A percentile compares a stretch with the other conserved stretches of the same genome.
Conservation (phyloP, 1,140 invertebrate genomes). For the Oryzaephilus surinamensis region DNA sequence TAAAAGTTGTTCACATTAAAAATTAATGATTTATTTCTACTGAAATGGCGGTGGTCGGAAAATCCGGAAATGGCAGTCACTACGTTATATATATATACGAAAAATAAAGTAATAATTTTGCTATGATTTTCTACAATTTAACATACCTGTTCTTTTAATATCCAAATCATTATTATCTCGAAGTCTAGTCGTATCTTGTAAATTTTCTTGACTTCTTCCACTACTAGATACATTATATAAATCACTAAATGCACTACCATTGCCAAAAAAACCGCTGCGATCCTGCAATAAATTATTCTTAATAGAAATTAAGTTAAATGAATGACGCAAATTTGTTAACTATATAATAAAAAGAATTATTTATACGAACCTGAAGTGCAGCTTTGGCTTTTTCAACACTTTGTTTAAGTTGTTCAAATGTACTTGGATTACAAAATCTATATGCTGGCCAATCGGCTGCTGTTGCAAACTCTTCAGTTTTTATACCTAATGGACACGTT, state of each 20-base stretch:
- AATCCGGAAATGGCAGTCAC: no score
- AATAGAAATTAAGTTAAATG: not conserved
- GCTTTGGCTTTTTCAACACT: constrained; percentile 82
- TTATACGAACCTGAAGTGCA: constrained; percentile 48
- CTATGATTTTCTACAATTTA: no score
- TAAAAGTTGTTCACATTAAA: no score
- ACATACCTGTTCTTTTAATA: constrained; percentile 27
- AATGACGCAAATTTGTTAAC: not conserved
- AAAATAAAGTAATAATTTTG: no score
- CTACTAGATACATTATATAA: constrained; percentile 42
- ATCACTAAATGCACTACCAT: constrained; percentile 47
- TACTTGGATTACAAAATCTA: constrained; percentile 60
- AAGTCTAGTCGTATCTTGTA: constrained; percentile 22
- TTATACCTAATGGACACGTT: constrained; percentile 34
- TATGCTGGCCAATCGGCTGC: constrained; percentile 60
- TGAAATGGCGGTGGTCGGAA: no score
- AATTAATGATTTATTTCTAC: no score
- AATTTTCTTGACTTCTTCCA: constrained; percentile 24
- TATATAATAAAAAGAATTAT: not conserved
- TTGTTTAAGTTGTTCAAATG: constrained; percentile 79
- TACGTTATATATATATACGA: no score
- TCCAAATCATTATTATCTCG: constrained; percentile 22
- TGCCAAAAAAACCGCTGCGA: constrained; percentile 36
- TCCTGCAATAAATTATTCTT: constrained; percentile 23
- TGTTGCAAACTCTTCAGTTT: constrained; percentile 50